Evolutionary conservation across 2,797 vertebrate species (phyloP), one percentile per base, ranked within the genome.

Genomic region (Buphagus erythrorhynchus): DNA sequence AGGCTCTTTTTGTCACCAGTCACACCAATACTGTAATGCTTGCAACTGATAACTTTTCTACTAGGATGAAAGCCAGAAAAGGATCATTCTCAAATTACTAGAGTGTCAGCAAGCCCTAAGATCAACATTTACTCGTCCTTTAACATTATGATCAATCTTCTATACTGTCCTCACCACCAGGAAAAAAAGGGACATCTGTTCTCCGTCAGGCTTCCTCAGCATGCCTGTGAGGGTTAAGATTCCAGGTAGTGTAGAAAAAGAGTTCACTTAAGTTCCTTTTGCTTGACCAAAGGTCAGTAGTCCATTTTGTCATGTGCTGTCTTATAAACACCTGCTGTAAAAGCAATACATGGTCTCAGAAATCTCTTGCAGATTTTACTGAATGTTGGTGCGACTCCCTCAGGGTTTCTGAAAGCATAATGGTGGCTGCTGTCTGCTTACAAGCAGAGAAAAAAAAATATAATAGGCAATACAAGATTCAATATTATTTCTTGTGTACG

Each of bases 341-440:
- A 87, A 88, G 21, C 91, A 84, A 71, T 17, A 73, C 18, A 86
- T 16, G 10, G 69, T 67, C 58, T 90, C 80, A 89, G 90, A 84
- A 84, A 94, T 22, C 28, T 95, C 79, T 73, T 72, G 31, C 71
- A 38, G 91, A 90, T 88, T 93, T 75, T 49, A 82, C 59, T 62
- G 58, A 90, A 54, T 78, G 45, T 58, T 95, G 66, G 80, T 59
- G 73, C 54, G 87, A 94, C 38, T 95, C 84, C 40, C 83, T n/a
- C 42, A 52, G 86, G 95, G 87, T 90, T 95, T 93, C 78, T 85
- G 61, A 96, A 88, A 93, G 92, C 74, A 54, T 75, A 90, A 80
- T 72, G 71, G 80, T 86, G 86, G 65, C 54, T 86, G 43, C 67
- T 87, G 63, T 73, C 82, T 73, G 83, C 59, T 94, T 51, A 93